Conservation (phyloP, 2,113 vertebrate genomes). For the Thryonomys swinderianus region DNA sequence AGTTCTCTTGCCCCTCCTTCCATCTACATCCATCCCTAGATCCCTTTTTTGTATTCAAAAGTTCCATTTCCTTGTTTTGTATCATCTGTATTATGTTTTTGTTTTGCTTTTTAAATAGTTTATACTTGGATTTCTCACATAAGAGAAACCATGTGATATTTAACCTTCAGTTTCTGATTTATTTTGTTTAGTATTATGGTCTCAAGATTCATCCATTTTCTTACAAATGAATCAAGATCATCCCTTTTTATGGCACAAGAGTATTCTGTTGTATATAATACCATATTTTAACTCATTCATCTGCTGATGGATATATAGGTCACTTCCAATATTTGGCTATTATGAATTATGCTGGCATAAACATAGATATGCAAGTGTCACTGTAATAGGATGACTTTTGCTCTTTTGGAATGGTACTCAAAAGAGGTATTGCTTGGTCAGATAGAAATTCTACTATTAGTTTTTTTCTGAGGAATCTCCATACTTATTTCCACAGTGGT, state of each 20-base stretch:
- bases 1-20: too few species aligned
- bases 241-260: neutral
- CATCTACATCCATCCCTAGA: neutral
- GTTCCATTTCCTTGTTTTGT: neutral
- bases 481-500: neutral
- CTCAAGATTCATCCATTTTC: neutral
- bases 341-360: neutral
- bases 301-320: neutral
- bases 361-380: neutral
- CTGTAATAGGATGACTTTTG: neutral
- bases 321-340: neutral
- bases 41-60: neutral
- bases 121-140: neutral
- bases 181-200: neutral
- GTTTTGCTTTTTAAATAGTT: neutral
- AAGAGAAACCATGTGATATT: neutral
- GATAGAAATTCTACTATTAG: neutral
- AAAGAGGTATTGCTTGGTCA: neutral
- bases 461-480: neutral
- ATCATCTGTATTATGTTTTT: neutral
- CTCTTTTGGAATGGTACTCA: neutral
- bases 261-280: neutral
- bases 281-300: neutral
- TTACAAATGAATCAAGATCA: neutral
- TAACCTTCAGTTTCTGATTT: neutral